These are phyloP conservation scores for Drosophila pallidifrons DNA, from an alignment of 1,140 invertebrate genomes.

Conservation along the genomic window DNA sequence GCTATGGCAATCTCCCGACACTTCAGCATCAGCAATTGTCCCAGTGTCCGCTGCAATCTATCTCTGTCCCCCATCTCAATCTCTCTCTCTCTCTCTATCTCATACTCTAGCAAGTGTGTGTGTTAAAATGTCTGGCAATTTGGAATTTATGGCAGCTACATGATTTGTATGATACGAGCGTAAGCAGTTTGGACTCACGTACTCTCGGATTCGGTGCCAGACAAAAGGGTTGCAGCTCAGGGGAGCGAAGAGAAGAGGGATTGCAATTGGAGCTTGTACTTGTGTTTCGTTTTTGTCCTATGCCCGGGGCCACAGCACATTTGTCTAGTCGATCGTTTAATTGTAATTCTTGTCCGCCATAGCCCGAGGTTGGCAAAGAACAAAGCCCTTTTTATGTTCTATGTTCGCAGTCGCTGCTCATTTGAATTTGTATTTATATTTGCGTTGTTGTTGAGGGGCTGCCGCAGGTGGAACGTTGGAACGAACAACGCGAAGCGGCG, in stretches of 20 bases:
- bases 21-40: constrained; percentile 39
- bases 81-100: not conserved
- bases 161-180: constrained; percentile 83
- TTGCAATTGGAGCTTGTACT: constrained; percentile 18
- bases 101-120: not conserved
- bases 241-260: too few species aligned
- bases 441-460: not conserved
- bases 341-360: constrained; percentile 74
- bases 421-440: constrained; percentile 61
- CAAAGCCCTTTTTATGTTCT: constrained; percentile 49
- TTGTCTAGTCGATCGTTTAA: constrained; percentile 81
- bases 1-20: constrained; percentile 29
- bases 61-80: constrained; percentile 30
- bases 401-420: constrained; percentile 51
- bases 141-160: constrained; percentile 83
- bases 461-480: not conserved
- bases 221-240: constrained; percentile 16
- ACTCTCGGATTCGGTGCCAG: constrained; percentile 46
- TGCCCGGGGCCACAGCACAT: constrained; percentile 50
- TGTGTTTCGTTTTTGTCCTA: constrained; percentile 32
- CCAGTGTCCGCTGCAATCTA: constrained; percentile 44
- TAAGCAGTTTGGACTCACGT: constrained; percentile 82
- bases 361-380: constrained; percentile 24
- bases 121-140: constrained; percentile 79
- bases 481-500: not conserved